phyloP scores from a whole-genome alignment of 2,888 invertebrate genomes.

The Adineta ricciae region DNA sequence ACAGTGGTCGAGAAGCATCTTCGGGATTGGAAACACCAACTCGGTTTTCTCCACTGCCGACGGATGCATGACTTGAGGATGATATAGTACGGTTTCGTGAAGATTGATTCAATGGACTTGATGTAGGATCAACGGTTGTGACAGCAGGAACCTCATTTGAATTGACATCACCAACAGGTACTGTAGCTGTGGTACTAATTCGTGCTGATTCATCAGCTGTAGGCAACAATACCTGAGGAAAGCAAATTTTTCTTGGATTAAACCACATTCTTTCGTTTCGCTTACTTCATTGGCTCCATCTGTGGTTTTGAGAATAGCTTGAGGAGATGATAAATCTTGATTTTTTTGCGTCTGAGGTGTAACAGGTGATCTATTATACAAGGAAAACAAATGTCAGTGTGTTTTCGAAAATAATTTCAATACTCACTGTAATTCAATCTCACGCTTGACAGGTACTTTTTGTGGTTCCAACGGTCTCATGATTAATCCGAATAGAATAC shows the following conservation, averaged over 20 bases:
- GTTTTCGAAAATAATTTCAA: background rate
- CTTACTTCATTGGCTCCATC: background rate
- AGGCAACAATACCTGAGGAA: background rate
- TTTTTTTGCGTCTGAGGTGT: background rate
- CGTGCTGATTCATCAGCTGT: background rate
- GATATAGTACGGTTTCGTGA: background rate
- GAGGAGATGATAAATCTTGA: background rate
- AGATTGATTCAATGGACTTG: background rate
- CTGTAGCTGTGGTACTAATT: background rate
- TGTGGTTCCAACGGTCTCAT: constrained; percentile 15
- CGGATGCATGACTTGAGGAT: background rate
- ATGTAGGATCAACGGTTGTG: background rate
- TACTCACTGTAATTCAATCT: background rate
- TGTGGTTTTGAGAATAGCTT: background rate
- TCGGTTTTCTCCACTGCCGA: too few species aligned
- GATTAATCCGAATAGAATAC: constrained; percentile 23
- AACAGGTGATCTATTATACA: background rate
- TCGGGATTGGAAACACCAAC: background rate
- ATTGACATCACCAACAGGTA: background rate
- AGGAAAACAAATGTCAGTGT: background rate
- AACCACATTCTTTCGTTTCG: background rate
- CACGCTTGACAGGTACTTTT: background rate
- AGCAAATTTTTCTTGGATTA: background rate
- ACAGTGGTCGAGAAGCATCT: background rate
- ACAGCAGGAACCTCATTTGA: background rate